phyloP scores from a whole-genome alignment of 2,888 invertebrate genomes.

The Encarsia formosa region DNA sequence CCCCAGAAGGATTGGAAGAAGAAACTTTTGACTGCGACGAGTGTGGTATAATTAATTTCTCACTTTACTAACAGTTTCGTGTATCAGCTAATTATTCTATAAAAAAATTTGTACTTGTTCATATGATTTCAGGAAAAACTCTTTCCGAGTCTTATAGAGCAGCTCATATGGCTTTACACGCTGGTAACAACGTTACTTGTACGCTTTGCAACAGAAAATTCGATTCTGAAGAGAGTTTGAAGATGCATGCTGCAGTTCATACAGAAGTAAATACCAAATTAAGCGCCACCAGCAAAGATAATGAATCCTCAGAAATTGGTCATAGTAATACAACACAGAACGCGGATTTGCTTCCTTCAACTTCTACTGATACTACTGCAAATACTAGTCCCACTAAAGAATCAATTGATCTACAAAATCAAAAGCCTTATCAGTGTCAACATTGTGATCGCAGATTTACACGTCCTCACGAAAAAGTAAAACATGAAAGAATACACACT shows the following conservation, averaged over 20 bases:
- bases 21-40: slow-evolving; percentile 45
- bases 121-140: slow-evolving; percentile 39
- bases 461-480: slow-evolving; percentile 76
- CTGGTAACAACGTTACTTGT: slow-evolving; percentile 57
- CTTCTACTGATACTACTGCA: background rate
- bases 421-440: slow-evolving; percentile 64
- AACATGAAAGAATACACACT: slow-evolving; percentile 80
- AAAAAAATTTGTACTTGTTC: too few species aligned
- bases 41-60: slow-evolving; percentile 38
- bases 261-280: slow-evolving; percentile 32
- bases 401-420: background rate
- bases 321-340: background rate
- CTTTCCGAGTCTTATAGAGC: slow-evolving; percentile 53
- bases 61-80: background rate
- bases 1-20: slow-evolving; percentile 45
- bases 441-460: slow-evolving; percentile 70
- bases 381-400: too few species aligned
- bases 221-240: slow-evolving; percentile 60
- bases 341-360: background rate
- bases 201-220: slow-evolving; percentile 71
- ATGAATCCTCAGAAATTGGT: background rate
- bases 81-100: background rate
- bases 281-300: background rate
- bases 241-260: slow-evolving; percentile 73
- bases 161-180: slow-evolving; percentile 68